Percentiles rank a stretch among this genome's conserved stretches.
These are phyloP conservation scores for Brachypalpus laphriformis DNA, from an alignment of 2,888 invertebrate genomes.

Conservation along the genomic window DNA sequence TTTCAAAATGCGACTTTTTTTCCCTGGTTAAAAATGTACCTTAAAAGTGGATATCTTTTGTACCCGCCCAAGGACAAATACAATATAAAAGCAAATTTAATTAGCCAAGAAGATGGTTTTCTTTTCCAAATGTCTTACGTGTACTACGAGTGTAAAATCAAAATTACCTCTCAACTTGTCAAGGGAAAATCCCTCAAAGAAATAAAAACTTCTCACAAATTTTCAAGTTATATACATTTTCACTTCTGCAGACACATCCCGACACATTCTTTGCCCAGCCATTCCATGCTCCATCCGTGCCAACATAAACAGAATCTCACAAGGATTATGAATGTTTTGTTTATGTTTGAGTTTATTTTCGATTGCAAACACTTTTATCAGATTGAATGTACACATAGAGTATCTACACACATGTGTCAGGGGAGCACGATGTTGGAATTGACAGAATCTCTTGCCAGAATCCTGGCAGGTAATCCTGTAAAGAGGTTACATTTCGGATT, in stretches of 20 bases:
- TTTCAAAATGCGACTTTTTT: too few relatives aligned
- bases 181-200: not conserved
- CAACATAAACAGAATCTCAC: constrained; percentile 58
- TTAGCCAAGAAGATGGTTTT: too few relatives aligned
- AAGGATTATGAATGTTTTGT: constrained; percentile 73
- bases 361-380: constrained; percentile 71
- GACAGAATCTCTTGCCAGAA: constrained; percentile 28
- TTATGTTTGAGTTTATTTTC: constrained; percentile 71
- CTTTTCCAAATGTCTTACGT: too few relatives aligned
- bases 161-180: not conserved
- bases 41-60: too few relatives aligned
- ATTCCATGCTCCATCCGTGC: not conserved
- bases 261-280: not conserved
- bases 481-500: constrained; percentile 60
- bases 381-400: constrained; percentile 64
- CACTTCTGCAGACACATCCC: not conserved
- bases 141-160: too few relatives aligned
- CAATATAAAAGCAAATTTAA: not conserved
- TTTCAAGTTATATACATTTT: not conserved
- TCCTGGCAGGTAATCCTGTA: constrained; percentile 66
- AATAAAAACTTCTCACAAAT: not conserved
- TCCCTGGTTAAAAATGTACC: too few relatives aligned
- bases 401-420: not conserved
- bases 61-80: too few relatives aligned
- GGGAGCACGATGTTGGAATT: constrained; percentile 2